phyloP scores from a whole-genome alignment of 2,888 invertebrate species.

The Lottia gigantea region DNA sequence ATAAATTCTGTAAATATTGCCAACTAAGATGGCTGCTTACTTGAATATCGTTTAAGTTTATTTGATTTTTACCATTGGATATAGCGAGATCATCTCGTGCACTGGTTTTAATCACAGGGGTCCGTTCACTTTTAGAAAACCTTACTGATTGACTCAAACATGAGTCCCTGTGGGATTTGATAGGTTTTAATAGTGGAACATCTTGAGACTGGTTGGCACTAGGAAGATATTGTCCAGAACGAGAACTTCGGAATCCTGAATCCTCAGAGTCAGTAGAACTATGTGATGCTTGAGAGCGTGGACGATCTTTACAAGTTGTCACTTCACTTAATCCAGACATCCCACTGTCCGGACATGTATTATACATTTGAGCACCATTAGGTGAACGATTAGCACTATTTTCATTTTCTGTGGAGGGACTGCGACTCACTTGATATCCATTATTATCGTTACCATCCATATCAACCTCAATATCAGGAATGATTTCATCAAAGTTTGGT shows the following conservation, averaged over 20 bases:
- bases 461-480: constrained; percentile 7
- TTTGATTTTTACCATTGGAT: constrained; percentile 3
- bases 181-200: constrained; percentile 50
- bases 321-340: constrained; percentile 44
- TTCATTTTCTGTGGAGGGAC: constrained; percentile 34
- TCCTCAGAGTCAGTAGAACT: constrained; percentile 58
- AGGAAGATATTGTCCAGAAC: constrained; percentile 45
- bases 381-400: not conserved
- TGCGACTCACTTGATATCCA: constrained; percentile 36
- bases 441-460: constrained; percentile 32
- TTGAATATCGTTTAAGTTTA: constrained; percentile 24
- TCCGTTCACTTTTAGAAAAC: not conserved
- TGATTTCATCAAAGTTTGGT: constrained; percentile 37
- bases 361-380: constrained; percentile 32
- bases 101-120: not conserved
- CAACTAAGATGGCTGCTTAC: constrained; percentile 32
- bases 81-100: constrained; percentile 7
- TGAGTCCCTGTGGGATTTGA: constrained; percentile 27
- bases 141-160: not conserved
- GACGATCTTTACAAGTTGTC: constrained; percentile 43
- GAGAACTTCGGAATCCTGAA: constrained; percentile 59
- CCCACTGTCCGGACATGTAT: constrained; percentile 49
- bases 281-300: constrained; percentile 54
- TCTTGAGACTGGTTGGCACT: constrained; percentile 32
- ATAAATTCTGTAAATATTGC: constrained; percentile 33